Percentiles rank a stretch among this genome's conserved stretches.
phyloP scores from a whole-genome alignment of 1,140 invertebrate genomes.

The Solen grandis region DNA sequence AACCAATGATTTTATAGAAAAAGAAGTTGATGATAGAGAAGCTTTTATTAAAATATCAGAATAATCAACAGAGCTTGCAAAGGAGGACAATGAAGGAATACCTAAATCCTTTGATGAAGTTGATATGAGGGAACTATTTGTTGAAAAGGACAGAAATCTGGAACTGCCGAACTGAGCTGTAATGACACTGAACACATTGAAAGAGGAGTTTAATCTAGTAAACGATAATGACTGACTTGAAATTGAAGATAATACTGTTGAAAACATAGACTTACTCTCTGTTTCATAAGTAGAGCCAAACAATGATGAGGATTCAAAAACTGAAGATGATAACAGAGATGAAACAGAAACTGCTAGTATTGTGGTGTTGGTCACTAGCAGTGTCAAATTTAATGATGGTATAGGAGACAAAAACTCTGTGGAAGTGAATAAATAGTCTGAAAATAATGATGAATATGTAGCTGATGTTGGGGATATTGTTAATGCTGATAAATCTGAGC shows the following conservation, averaged over 20 bases:
- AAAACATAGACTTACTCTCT: neutral
- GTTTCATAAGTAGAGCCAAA: neutral
- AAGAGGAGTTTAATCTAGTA: too few species aligned
- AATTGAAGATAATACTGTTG: neutral
- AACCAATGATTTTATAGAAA: too few species aligned
- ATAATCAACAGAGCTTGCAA: too few species aligned
- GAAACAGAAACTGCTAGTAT: neutral
- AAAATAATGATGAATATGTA: neutral
- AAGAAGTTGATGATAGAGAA: too few species aligned
- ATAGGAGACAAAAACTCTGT: neutral
- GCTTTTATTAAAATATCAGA: too few species aligned
- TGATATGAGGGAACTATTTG: too few species aligned
- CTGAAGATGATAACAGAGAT: neutral
- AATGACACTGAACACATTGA: too few species aligned
- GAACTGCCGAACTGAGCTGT: too few species aligned
- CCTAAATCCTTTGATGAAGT: too few species aligned
- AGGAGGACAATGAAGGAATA: too few species aligned
- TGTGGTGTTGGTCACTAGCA: too few species aligned
- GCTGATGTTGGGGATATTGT: neutral
- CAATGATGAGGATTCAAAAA: neutral
- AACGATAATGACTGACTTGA: neutral
- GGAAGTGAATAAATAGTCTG: neutral
- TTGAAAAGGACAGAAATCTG: too few species aligned
- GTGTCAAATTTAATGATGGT: neutral
- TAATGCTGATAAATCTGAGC: neutral